Evolutionary conservation across 2,888 invertebrate species (phyloP).

Genomic region (Lasioglossum malachurum): DNA sequence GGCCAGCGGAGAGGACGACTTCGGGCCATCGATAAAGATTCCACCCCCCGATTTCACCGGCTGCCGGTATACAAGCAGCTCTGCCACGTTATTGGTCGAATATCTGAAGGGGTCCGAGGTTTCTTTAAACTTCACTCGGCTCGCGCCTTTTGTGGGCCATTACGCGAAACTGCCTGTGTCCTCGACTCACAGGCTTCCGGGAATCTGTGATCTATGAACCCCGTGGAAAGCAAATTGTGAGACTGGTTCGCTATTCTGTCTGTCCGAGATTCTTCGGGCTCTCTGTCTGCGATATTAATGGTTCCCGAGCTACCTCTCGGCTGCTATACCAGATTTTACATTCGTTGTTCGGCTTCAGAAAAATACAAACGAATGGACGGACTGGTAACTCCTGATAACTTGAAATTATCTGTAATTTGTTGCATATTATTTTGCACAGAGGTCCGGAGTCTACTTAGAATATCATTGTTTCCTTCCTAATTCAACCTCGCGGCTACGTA

Average conservation of each 20-base stretch:
- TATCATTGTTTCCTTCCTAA: background rate
- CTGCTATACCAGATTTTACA: background rate
- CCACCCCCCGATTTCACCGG: slow-evolving; percentile 54
- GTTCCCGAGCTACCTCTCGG: background rate
- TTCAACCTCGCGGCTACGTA: background rate
- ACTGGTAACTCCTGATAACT: background rate
- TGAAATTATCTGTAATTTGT: background rate
- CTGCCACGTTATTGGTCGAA: slow-evolving; percentile 43
- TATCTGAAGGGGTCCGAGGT: slow-evolving; percentile 39
- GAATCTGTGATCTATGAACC: background rate
- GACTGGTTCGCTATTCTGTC: slow-evolving; percentile 5
- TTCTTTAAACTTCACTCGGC: slow-evolving; percentile 42
- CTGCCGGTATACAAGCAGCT: slow-evolving; percentile 41
- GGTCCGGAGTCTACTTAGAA: background rate
- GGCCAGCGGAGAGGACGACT: slow-evolving; percentile 39
- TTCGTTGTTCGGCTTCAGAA: background rate
- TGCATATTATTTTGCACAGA: no score
- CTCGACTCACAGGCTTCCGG: background rate
- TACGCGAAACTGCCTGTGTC: slow-evolving; percentile 22
- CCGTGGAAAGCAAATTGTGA: background rate
- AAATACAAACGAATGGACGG: background rate
- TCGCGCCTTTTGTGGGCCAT: background rate
- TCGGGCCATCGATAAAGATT: slow-evolving; percentile 65
- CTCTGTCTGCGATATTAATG: background rate
- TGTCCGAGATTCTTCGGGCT: background rate